These are phyloP conservation scores for Minunthozetes semirufus DNA, from an alignment of 2,888 invertebrate genomes.

Conservation along the genomic window DNA sequence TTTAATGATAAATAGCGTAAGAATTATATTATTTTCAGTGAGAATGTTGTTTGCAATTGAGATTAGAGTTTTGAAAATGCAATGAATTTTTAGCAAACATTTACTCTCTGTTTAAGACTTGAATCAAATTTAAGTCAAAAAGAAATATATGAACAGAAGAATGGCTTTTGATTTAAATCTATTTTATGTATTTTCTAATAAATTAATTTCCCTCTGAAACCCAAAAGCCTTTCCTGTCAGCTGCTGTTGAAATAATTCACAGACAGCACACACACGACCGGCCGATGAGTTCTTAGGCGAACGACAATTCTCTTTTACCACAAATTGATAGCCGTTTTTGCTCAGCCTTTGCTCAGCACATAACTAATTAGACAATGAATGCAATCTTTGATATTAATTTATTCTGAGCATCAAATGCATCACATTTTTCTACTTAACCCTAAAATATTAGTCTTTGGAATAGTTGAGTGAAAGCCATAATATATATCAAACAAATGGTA, in stretches of 20 bases:
- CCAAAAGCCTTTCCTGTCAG: neutral
- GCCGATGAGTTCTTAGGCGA: too few relatives aligned
- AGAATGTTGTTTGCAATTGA: constrained; percentile 13
- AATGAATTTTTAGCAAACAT: constrained; percentile 15
- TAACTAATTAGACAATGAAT: too few relatives aligned
- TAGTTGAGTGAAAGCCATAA: neutral
- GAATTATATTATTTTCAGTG: neutral
- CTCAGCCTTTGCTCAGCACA: too few relatives aligned
- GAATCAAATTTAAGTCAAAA: neutral
- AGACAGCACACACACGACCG: too few relatives aligned
- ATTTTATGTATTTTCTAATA: neutral
- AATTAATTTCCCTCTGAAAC: neutral
- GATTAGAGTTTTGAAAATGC: constrained; percentile 8
- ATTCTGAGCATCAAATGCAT: neutral
- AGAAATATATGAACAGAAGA: neutral
- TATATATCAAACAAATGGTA: neutral
- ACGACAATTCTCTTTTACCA: too few relatives aligned
- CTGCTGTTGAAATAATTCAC: neutral
- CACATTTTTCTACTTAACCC: neutral
- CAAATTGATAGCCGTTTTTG: too few relatives aligned
- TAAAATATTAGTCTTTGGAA: neutral
- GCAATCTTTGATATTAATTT: too few relatives aligned
- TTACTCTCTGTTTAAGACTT: neutral
- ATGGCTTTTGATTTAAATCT: constrained; percentile 1
- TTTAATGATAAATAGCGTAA: constrained; percentile 15